Percentiles rank a stretch among this genome's conserved stretches.
Evolutionary conservation across 2,888 invertebrate genomes (phyloP).

Genomic region (Philaethria dido): DNA sequence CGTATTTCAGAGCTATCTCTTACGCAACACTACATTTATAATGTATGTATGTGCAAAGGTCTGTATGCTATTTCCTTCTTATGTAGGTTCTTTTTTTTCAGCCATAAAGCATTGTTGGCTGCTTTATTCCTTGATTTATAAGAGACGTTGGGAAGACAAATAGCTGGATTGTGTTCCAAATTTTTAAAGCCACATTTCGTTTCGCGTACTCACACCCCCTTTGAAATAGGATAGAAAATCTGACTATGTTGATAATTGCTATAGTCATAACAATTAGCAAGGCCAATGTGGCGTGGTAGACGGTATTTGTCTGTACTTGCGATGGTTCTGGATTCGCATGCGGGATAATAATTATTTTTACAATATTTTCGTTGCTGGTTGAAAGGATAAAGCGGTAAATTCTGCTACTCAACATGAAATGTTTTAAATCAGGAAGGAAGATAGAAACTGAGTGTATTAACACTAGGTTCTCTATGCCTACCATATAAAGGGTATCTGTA

Average conservation of each 20-base stretch:
- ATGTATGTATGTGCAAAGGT: slow-evolving; percentile 70
- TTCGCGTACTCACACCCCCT: slow-evolving; percentile 83
- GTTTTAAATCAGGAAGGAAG: no score
- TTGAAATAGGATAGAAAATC: slow-evolving; percentile 62
- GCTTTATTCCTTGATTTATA: slow-evolving; percentile 88
- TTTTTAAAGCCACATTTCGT: slow-evolving; percentile 91
- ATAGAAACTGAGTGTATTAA: no score
- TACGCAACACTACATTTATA: slow-evolving; percentile 77
- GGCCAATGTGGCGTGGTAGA: background rate
- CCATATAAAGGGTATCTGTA: no score
- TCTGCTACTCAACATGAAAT: no score
- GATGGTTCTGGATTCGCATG: background rate
- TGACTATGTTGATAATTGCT: slow-evolving; percentile 44
- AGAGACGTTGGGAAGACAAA: slow-evolving; percentile 89
- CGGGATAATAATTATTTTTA: background rate
- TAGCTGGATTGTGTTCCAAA: slow-evolving; percentile 91
- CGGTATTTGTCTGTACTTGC: background rate
- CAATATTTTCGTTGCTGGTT: no score
- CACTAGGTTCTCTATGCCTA: no score
- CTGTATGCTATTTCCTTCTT: slow-evolving; percentile 82
- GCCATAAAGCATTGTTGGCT: slow-evolving; percentile 86
- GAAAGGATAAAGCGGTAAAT: no score
- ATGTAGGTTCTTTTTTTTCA: slow-evolving; percentile 82
- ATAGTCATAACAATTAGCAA: background rate
- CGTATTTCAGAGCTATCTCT: slow-evolving; percentile 56